These are phyloP conservation scores for Stenodera caucasica DNA, from an alignment of 2,888 invertebrate species.

Conservation along the genomic window DNA sequence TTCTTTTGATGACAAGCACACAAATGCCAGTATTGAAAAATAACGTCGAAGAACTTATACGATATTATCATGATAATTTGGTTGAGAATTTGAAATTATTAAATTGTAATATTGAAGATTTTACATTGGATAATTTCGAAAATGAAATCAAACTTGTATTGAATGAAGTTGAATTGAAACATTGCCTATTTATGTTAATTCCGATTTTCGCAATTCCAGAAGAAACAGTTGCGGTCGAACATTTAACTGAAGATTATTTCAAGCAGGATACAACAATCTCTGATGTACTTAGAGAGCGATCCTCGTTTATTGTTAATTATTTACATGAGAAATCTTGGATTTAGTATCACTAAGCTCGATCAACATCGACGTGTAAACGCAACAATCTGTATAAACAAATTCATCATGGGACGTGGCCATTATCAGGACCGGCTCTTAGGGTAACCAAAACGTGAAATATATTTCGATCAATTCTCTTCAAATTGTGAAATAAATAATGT, in stretches of 20 bases:
- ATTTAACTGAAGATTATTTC: slow-evolving; percentile 10
- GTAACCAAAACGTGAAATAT: too few relatives aligned
- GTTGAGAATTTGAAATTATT: slow-evolving; percentile 2
- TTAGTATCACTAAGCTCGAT: too few relatives aligned
- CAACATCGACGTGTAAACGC: too few relatives aligned
- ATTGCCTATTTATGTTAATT: slow-evolving; percentile 13
- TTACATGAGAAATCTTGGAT: slow-evolving; percentile 11
- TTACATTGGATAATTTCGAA: slow-evolving; percentile 7
- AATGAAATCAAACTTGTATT: background rate
- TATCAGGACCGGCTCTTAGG: too few relatives aligned
- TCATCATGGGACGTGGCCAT: too few relatives aligned
- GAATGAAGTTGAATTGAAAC: background rate
- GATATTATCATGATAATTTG: slow-evolving; percentile 12
- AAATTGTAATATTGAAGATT: slow-evolving; percentile 5
- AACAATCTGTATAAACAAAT: too few relatives aligned
- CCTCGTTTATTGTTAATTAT: slow-evolving; percentile 11
- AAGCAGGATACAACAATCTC: background rate
- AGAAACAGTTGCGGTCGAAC: background rate
- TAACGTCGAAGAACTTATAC: slow-evolving; percentile 10
- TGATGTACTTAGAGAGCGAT: slow-evolving; percentile 2
- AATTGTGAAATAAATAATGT: too few relatives aligned
- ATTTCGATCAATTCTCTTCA: too few relatives aligned
- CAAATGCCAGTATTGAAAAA: slow-evolving; percentile 11
- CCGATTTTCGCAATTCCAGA: slow-evolving; percentile 10
- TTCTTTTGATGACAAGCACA: slow-evolving; percentile 40